Percentiles rank a stretch among this genome's conserved stretches.
These are phyloP conservation scores for Rhombomys opimus DNA, from an alignment of 2,113 vertebrate genomes.

Conservation along the genomic window DNA sequence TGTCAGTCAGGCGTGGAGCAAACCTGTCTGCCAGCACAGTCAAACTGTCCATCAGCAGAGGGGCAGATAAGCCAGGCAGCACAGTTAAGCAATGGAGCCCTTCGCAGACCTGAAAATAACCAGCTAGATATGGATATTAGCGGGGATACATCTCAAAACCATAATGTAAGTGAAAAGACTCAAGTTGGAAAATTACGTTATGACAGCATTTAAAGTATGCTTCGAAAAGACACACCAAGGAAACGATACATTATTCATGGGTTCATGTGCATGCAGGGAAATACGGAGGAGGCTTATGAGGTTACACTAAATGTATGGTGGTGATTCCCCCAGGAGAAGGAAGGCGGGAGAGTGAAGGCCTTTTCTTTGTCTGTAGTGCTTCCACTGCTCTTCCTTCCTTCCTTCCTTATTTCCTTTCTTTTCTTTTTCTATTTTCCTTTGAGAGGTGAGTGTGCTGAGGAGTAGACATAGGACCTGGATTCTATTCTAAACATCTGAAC, in stretches of 20 bases:
- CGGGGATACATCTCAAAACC: neutral
- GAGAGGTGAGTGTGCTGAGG: neutral
- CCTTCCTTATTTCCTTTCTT: neutral
- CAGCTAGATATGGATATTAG: neutral
- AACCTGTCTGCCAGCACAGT: neutral
- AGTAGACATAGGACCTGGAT: neutral
- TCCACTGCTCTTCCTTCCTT: neutral
- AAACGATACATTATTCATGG: constrained; percentile 18
- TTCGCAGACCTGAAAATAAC: neutral
- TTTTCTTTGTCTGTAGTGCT: neutral
- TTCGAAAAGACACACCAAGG: neutral
- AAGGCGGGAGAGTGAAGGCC: neutral
- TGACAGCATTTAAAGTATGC: neutral
- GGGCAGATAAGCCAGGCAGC: neutral
- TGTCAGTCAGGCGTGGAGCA: neutral
- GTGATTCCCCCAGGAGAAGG: neutral
- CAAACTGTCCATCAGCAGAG: neutral
- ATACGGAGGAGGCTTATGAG: neutral
- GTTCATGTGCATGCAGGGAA: neutral
- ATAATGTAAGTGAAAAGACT: neutral
- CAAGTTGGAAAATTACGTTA: neutral
- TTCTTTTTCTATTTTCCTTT: neutral
- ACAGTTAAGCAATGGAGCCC: neutral
- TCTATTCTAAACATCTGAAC: constrained; percentile 10
- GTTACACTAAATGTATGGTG: neutral